These are phyloP conservation scores for Thunnus albacares DNA, from an alignment of 2,797 vertebrate genomes.

Conservation along the genomic window DNA sequence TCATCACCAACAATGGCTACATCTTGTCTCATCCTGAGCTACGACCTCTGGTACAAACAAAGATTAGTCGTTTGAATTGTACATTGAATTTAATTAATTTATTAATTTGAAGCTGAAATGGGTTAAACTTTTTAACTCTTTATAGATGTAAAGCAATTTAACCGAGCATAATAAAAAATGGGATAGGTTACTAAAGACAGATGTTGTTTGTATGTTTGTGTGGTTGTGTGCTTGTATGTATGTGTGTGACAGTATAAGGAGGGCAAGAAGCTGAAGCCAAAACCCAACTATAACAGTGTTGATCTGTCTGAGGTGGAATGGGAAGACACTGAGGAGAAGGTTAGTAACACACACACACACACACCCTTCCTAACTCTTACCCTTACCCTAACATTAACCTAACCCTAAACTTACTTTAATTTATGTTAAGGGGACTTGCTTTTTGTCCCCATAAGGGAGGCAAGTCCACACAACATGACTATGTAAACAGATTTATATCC, in stretches of 20 bases:
- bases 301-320: constrained; percentile 97
- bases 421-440: too few species aligned
- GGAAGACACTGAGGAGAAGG: constrained; percentile 93
- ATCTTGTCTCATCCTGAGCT: constrained; percentile 97
- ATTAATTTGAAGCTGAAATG: not conserved
- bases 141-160: not conserved
- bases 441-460: too few species aligned
- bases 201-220: constrained; percentile 27
- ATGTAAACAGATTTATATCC: too few species aligned
- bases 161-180: too few species aligned
- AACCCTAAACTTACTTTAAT: too few species aligned
- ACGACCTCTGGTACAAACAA: constrained; percentile 90
- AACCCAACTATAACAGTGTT: constrained; percentile 98
- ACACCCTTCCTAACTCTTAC: not conserved
- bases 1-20: constrained; percentile 98
- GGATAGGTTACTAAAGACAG: not conserved
- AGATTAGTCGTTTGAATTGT: not conserved
- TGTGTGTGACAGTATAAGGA: constrained; percentile 91
- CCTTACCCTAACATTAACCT: too few species aligned
- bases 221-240: constrained; percentile 14
- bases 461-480: too few species aligned
- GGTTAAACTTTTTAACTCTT: not conserved
- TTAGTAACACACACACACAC: constrained; percentile 78
- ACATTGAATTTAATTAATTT: not conserved
- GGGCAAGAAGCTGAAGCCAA: constrained; percentile 93